phyloP scores from a whole-genome alignment of 2,888 invertebrate genomes.

The Petrolisthes manimaculis region DNA sequence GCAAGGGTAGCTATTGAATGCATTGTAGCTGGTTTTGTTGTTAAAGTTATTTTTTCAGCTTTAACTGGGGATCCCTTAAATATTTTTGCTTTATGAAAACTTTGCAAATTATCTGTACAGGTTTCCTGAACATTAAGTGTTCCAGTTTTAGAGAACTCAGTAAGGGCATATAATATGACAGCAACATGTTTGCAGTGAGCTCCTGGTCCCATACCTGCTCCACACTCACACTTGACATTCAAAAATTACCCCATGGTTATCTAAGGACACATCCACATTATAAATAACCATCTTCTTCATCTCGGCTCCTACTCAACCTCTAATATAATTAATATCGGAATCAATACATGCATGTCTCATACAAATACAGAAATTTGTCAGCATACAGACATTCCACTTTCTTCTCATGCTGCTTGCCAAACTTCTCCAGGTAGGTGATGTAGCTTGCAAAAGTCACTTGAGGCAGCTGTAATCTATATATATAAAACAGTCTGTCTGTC shows the following conservation, averaged over 20 bases:
- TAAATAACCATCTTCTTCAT: constrained; percentile 11
- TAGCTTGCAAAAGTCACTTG: neutral
- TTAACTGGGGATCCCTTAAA: neutral
- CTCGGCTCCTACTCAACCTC: neutral
- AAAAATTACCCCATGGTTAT: neutral
- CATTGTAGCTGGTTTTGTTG: neutral
- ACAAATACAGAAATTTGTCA: neutral
- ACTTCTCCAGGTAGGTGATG: neutral
- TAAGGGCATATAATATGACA: neutral
- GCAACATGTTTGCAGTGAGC: constrained; percentile 12
- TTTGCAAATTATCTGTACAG: constrained; percentile 2
- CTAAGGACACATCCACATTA: neutral
- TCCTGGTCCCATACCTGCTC: neutral
- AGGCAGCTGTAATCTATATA: neutral
- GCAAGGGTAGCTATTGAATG: neutral
- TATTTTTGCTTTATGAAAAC: neutral
- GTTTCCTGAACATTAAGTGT: neutral
- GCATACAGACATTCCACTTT: constrained; percentile 8
- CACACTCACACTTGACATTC: constrained; percentile 17
- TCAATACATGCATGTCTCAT: neutral
- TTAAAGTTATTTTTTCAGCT: neutral
- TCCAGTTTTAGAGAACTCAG: neutral
- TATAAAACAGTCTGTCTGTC: neutral
- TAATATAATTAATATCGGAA: too few species aligned
- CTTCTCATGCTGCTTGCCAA: neutral